Percentiles rank a stretch among this genome's conserved stretches.
Conservation (phyloP, 2,113 vertebrate species). For the Vombatus ursinus region DNA sequence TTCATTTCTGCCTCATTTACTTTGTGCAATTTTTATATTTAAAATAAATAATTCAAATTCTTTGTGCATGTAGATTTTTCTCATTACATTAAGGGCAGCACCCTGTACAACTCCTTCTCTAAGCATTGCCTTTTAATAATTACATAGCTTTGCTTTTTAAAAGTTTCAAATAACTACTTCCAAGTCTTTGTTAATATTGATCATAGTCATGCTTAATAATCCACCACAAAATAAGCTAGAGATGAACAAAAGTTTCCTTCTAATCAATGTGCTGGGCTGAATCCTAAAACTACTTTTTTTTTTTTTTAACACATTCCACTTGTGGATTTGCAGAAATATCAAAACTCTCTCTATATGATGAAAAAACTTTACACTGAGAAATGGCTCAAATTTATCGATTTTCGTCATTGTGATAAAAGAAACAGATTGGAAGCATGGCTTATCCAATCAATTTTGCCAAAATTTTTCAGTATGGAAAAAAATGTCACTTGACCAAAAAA, state of each 20-base stretch:
- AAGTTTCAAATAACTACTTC: not conserved
- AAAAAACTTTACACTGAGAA: not conserved
- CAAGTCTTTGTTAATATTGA: constrained; percentile 23
- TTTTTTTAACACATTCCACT: not conserved
- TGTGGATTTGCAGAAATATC: not conserved
- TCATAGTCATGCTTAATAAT: not conserved
- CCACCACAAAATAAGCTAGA: constrained; percentile 13
- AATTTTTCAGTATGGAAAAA: not conserved
- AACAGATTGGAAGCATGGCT: too few relatives aligned
- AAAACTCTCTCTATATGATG: not conserved
- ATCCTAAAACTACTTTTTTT: not conserved
- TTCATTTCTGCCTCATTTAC: constrained; percentile 42
- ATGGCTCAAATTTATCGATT: not conserved
- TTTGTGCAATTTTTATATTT: constrained; percentile 31
- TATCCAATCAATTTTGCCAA: not conserved
- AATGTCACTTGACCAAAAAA: not conserved
- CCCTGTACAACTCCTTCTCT: not conserved
- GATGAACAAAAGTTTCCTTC: not conserved
- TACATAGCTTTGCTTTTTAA: not conserved
- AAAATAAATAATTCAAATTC: constrained; percentile 27
- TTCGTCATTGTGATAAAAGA: not conserved
- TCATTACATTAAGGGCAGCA: not conserved
- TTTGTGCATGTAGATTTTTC: not conserved
- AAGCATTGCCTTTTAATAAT: not conserved
- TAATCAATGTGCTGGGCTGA: not conserved